Base-by-base conservation (phyloP, 2,797 vertebrate genomes). In the Eleutherodactylus coqui region DNA sequence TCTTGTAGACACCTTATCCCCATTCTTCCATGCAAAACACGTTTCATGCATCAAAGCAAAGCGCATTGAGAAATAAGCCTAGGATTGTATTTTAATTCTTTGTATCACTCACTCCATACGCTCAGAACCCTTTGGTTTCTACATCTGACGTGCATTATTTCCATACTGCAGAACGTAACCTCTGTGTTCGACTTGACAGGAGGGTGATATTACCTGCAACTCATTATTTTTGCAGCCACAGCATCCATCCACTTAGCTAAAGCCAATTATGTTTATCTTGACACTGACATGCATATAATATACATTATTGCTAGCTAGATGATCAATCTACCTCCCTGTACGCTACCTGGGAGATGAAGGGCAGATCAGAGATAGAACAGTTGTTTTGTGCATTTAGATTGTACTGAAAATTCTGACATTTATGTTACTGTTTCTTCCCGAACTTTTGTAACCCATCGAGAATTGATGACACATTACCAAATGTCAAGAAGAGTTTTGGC, bases 271-370 rank as follows among this genome's bases (percentile, higher is more conserved):
- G 29, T 21, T 76, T 51, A 11, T 51, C 17, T 32, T 76, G 73
- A 49, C 73, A 51, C 67, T 41, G 67, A 43, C 21, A 70, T 70
- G 67, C 67, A 70, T 43, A 70, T n/a, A 43, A 70, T 70, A 70
- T 41, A 24, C 36, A 41, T 13, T 14, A 43, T 70, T n/a, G 24
- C 38, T 43, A 4, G 10, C 36, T 70, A 10, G 2, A 36, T 19
- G 10, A 36, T 69, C 64, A 24, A 38, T 43, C 67, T 70, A n/a
- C 21, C 8, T 41, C 67, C 36, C 21, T 24, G 21, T 41, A 24
- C 43, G 41, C 36, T 70, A n/a, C 36, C n/a, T n/a, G 67, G 19
- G 5, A 41, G 67, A 43, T 13, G 21, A 41, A 70, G 67, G 67
- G 10, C 38, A 70, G n/a, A 38, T 24, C 10, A 70, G 41, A 67